Conservation (phyloP, 2,113 vertebrate genomes). For the Solea solea region DNA sequence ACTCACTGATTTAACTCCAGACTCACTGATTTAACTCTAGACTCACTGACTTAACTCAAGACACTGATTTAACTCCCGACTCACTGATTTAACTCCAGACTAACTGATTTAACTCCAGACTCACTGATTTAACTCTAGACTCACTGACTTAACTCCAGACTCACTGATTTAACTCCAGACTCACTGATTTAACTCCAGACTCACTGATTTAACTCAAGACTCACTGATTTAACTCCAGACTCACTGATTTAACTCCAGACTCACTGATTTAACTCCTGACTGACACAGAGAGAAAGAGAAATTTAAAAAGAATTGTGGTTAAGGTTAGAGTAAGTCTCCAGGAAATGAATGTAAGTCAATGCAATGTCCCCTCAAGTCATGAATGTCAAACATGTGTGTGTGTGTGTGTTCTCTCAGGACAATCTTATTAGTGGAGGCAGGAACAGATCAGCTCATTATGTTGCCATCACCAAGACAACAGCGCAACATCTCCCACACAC, state of each 20-base stretch:
- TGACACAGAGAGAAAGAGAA: too few relatives aligned
- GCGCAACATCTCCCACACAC: too few relatives aligned
- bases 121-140: not conserved
- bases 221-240: not conserved
- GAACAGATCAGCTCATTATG: not conserved
- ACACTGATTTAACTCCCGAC: not conserved
- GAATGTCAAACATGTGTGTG: too few relatives aligned
- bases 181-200: not conserved
- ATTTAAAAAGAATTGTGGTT: too few relatives aligned
- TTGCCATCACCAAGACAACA: conserved; percentile 2
- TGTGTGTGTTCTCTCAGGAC: not conserved
- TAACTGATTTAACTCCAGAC: not conserved
- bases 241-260: not conserved
- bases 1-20: not conserved
- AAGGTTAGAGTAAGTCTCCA: too few relatives aligned
- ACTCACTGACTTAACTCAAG: not conserved
- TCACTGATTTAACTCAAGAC: not conserved
- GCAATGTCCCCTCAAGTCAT: too few relatives aligned
- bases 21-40: not conserved
- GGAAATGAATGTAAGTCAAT: too few relatives aligned
- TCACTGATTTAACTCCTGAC: too few relatives aligned
- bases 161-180: not conserved
- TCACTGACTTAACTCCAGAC: not conserved
- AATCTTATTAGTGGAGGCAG: conserved; percentile 17
- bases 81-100: not conserved